phyloP scores from a whole-genome alignment of 2,888 invertebrate genomes.

The Colletes collaris region DNA sequence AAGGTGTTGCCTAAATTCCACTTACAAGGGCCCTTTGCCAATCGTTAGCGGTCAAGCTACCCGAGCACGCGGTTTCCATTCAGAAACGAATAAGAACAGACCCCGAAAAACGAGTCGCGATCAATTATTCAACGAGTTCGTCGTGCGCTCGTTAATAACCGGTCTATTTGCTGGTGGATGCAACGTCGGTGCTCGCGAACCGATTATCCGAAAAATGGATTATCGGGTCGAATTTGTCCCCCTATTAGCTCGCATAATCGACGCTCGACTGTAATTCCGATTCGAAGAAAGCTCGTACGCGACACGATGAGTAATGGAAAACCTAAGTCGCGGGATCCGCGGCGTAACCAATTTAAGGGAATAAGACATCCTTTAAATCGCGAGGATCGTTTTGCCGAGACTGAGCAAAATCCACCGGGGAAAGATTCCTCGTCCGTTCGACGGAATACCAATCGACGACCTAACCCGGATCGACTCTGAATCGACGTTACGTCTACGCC shows the following conservation, averaged over 20 bases:
- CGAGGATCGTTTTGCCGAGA: not conserved
- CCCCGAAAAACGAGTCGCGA: not conserved
- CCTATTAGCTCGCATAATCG: no score
- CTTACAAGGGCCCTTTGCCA: not conserved
- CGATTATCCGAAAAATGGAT: no score
- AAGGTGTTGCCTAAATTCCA: not conserved
- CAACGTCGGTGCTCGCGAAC: no score
- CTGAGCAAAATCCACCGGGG: not conserved
- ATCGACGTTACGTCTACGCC: constrained; percentile 16
- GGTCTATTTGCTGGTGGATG: no score
- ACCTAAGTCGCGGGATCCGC: not conserved
- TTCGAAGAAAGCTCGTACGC: not conserved
- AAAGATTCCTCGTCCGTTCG: not conserved
- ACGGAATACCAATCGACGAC: constrained; percentile 25
- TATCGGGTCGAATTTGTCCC: no score
- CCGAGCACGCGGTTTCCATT: not conserved
- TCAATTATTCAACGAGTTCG: not conserved
- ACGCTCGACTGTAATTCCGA: no score
- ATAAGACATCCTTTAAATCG: not conserved
- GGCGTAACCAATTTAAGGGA: not conserved
- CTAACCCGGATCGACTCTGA: constrained; percentile 7
- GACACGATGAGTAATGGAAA: not conserved
- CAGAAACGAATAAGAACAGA: not conserved
- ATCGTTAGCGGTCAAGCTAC: not conserved
- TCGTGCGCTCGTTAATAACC: no score